Base-by-base conservation (phyloP, 1,140 invertebrate species). In the Dreissena rostriformis region DNA sequence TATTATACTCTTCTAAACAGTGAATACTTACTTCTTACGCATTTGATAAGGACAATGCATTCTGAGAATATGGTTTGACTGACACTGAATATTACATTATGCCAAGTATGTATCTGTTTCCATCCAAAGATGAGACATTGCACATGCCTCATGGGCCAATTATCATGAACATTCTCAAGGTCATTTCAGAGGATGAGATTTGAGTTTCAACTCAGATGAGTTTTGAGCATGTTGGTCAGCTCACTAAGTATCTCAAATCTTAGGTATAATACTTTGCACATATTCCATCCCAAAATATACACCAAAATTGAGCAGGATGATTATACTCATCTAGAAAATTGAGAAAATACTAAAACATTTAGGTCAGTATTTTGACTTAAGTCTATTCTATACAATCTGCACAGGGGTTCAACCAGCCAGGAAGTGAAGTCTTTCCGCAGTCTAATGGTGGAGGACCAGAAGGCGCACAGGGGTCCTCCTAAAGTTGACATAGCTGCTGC, bases 371-470 rank as follows among this genome's bases (percentile, higher is more conserved):
- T 67, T 17, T 67, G 65, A 68, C 2, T 19, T 26, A 4, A 68
- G 22, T 68, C 39, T 39, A 8, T 39, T 5, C 39, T 39, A 39
- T 5, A 39, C 8, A 8, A 2, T 39, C 39, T 39, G 39, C 39
- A 39, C 75, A 91, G 91, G 91, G 88, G 86, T 51, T 82, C 84
- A 57, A 78, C 89, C 8, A 89, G 73, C 75, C 85, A 87, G 39
- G 85, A 87, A 1, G 87, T 90, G 11, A 84, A 87, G 67, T 91
- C 91, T 28, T 91, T 92, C 66, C 84, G 89, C 82, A 90, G 90
- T 70, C 68, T 92, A 68, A 90, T 92, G 86, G 66, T 88, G 7
- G 88, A 88, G 57, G 90, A 92, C n/a, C 73, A 87, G 65, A 51
- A 71, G 24, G 2, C 39, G 8, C 39, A 39, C 39, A 39, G 39